Evolutionary conservation across 2,888 invertebrate species (phyloP).

Genomic region (Diarsia rubi): DNA sequence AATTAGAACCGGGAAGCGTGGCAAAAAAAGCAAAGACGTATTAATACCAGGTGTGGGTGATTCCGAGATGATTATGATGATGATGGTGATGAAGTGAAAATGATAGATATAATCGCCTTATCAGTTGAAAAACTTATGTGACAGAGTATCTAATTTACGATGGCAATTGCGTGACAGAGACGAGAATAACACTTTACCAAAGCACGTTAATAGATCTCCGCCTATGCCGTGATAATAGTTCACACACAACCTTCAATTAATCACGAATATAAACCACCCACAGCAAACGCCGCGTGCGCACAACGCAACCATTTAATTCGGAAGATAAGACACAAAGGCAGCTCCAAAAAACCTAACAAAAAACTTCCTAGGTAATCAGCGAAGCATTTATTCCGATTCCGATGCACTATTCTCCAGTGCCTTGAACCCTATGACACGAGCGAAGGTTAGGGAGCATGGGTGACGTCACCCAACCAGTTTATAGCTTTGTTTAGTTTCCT

Average conservation of each 20-base stretch:
- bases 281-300: constrained; percentile 31
- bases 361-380: constrained; percentile 59
- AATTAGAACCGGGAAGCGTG: too few relatives aligned
- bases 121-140: not conserved
- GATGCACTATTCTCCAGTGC: constrained; percentile 66
- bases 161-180: not conserved
- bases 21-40: too few relatives aligned
- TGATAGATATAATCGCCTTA: not conserved
- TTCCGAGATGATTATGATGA: too few relatives aligned
- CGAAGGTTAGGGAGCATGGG: constrained; percentile 59
- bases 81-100: not conserved
- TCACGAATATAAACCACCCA: constrained; percentile 12
- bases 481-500: constrained; percentile 61
- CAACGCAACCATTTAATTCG: constrained; percentile 46
- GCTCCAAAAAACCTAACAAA: constrained; percentile 49
- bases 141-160: not conserved
- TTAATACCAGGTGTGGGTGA: too few relatives aligned
- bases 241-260: constrained; percentile 2
- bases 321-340: constrained; percentile 49
- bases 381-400: constrained; percentile 66
- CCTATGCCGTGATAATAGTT: not conserved
- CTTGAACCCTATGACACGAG: constrained; percentile 67
- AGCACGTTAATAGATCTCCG: not conserved
- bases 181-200: not conserved
- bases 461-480: constrained; percentile 59